Base-by-base conservation (phyloP, 2,888 invertebrate genomes). In the Meandrusa payeni region DNA sequence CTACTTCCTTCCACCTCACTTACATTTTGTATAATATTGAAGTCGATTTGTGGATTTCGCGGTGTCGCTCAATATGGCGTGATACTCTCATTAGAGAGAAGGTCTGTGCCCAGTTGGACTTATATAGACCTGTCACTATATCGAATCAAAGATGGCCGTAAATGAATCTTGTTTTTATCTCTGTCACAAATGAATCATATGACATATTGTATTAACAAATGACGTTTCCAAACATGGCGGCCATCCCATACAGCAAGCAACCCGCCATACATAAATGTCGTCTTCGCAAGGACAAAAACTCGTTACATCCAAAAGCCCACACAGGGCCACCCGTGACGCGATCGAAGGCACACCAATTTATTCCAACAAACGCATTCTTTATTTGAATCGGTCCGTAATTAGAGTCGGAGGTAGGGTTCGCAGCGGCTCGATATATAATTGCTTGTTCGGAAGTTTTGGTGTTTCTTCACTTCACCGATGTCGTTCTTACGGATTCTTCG, bases 281-380 rank as follows among this genome's bases (percentile, higher is more conserved):
- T 27, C 13, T 22, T 20, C 7, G 22, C n/a, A 13, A 33, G 33
- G 12, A 29, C 42, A 42, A 42, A 42, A 42, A 42, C 11, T 36
- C 12, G 42, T 41, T 27, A 27, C 26, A 33, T 23, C 17, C 36
- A 24, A 42, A 41, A 33, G 17, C 22, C 23, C 11, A 22, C 33
- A 12, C 17, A 28, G 36, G 45, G 46, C 46, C 46, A 39, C 47
- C 42, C 45, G 44, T 29, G 41, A 39, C 29, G 28, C 23, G 55
- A 52, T 55, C 56, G 54, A 53, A 54, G 57, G 44, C 41, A 43
- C 46, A 47, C 41, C 49, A 50, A 54, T 54, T 57, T 54, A 52
- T 57, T 52, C 48, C 51, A 55, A 55, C 50, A 51, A 55, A 54
- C 51, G 55, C 58, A 59, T 61, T 58, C 60, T 54, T 54, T 56